Conservation (phyloP, 1,140 invertebrate species). For the Philopotamus ludificatus region DNA sequence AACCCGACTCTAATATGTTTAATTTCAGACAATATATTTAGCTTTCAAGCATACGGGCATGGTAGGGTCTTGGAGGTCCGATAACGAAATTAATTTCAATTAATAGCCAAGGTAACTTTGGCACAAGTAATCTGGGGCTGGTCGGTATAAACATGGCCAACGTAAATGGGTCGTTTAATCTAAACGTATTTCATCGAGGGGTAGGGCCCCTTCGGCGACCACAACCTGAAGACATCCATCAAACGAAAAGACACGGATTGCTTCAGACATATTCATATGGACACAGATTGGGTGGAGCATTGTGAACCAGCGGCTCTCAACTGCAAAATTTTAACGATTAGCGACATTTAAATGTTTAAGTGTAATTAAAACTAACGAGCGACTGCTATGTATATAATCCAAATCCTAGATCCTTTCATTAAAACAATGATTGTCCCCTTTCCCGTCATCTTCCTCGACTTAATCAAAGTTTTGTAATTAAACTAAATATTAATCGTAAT, state of each 20-base stretch:
- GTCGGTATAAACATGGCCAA: slow-evolving; percentile 41
- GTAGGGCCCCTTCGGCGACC: background rate
- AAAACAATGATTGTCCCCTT: too few relatives aligned
- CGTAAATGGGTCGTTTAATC: slow-evolving; percentile 42
- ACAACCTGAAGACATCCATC: slow-evolving; percentile 38
- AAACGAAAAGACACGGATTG: slow-evolving; percentile 37
- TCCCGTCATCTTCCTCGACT: background rate
- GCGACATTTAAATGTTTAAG: too few relatives aligned
- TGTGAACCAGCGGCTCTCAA: too few relatives aligned
- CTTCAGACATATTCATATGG: slow-evolving; percentile 40
- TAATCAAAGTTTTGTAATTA: background rate
- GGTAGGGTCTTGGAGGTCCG: slow-evolving; percentile 22
- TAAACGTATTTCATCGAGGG: slow-evolving; percentile 25
- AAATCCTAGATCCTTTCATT: too few relatives aligned
- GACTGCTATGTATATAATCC: too few relatives aligned
- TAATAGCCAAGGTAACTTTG: slow-evolving; percentile 35
- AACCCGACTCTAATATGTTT: background rate
- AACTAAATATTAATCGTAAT: slow-evolving; percentile 27
- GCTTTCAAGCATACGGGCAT: background rate
- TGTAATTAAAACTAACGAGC: too few relatives aligned
- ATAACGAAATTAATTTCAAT: slow-evolving; percentile 43
- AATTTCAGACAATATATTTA: background rate
- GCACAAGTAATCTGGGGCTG: slow-evolving; percentile 33
- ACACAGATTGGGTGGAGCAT: slow-evolving; percentile 32
- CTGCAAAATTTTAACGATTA: too few relatives aligned